These are phyloP conservation scores for Temnothorax rugatulus DNA, from an alignment of 2,888 invertebrate species.

Conservation along the genomic window DNA sequence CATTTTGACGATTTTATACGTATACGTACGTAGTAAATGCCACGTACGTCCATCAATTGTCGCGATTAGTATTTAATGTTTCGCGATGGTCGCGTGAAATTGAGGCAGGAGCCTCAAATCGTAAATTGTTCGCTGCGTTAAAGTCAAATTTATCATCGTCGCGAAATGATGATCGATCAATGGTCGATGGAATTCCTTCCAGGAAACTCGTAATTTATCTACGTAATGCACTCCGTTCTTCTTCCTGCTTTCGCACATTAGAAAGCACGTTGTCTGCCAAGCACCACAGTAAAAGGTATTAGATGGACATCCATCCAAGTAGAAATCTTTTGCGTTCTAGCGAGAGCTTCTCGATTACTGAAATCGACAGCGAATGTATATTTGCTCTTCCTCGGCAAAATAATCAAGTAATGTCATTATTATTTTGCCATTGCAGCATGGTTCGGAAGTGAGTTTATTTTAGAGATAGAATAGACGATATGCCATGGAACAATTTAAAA, in stretches of 20 bases:
- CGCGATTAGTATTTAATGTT: not conserved
- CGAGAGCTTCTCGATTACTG: not conserved
- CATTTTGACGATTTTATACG: conserved; percentile 1
- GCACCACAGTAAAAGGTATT: not conserved
- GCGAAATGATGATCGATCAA: not conserved
- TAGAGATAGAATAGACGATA: not conserved
- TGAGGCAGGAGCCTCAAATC: not conserved
- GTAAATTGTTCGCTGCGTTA: conserved; percentile 53
- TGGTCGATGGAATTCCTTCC: not conserved
- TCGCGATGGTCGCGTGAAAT: not conserved
- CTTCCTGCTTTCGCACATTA: not conserved
- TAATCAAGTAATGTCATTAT: not conserved
- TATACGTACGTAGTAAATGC: not conserved
- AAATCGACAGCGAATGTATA: not conserved
- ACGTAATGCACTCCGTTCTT: not conserved
- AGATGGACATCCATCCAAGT: not conserved
- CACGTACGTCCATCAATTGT: not conserved
- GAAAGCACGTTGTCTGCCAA: not conserved
- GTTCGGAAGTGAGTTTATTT: not conserved
- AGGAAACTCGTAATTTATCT: not conserved
- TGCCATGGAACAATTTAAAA: not conserved
- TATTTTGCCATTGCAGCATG: not conserved
- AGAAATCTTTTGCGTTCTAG: not conserved
- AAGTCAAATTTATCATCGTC: conserved; percentile 4
- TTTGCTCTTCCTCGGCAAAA: conserved; percentile 9